A percentile compares a stretch with the other conserved stretches of the same genome.
Conservation (phyloP, 2,797 vertebrate species). For the Lutra lutra region DNA sequence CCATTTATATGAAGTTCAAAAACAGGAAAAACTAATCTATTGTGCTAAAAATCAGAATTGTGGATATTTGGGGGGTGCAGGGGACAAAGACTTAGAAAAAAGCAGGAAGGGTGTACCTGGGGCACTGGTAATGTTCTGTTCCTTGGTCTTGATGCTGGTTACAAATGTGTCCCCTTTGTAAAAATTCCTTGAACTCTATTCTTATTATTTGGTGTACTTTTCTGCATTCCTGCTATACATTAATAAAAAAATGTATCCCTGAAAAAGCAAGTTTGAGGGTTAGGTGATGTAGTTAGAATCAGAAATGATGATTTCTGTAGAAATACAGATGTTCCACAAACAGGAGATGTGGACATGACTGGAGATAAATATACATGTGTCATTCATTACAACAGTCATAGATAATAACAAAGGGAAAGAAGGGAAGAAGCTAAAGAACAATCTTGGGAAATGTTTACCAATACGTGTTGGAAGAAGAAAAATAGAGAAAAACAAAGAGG, state of each 20-base stretch:
- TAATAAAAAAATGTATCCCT: not conserved
- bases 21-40: not conserved
- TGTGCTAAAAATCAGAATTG: not conserved
- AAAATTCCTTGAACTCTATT: not conserved
- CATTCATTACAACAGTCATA: not conserved
- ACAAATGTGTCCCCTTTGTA: not conserved
- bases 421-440: not conserved
- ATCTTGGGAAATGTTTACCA: not conserved
- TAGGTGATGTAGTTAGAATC: not conserved
- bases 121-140: not conserved
- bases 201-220: not conserved
- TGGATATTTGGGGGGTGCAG: not conserved
- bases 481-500: not conserved
- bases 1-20: not conserved
- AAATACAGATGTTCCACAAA: not conserved
- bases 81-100: not conserved
- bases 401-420: not conserved
- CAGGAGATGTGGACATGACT: not conserved
- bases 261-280: not conserved
- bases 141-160: not conserved
- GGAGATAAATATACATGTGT: not conserved
- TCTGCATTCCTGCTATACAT: not conserved
- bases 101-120: accelerated
- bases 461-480: not conserved
- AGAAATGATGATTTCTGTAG: not conserved